Evolutionary conservation across 2,113 vertebrate species (phyloP), one percentile per base, ranked within the genome.

Genomic region (Corapipo altera): DNA sequence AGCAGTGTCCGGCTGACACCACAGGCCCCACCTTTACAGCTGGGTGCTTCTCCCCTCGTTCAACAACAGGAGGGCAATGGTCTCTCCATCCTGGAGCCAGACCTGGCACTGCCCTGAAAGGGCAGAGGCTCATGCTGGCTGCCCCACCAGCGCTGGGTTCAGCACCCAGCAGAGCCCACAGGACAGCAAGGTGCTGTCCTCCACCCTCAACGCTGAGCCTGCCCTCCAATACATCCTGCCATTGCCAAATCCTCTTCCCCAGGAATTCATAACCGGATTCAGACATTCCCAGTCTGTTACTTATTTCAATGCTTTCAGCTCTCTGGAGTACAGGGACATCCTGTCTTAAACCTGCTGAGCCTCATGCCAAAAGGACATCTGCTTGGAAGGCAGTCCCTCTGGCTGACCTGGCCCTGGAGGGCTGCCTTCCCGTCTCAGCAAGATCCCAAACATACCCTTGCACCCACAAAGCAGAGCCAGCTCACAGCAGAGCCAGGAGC

Each of bases 271-370:
- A 84, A 76, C 76, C 77, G 80, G 73, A 94, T 87, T 93, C 95
- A 93, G 86, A 95, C 95, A 86, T 94, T 94, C 95, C 91, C 73
- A 91, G 93, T 37, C 86, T 91, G 79, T 92, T 96, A 92, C 73
- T 96, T 95, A 92, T 93, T 93, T 86, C 73, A 93, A 19, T 75
- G 49, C 70, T 87, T 94, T 75, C 83, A 71, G 92, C 65, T 35
- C 85, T 86, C 22, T 9, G 8, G 72, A 95, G 92, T 30, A 93
- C 77, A 94, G 82, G 85, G 93, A 96, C 93, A 91, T 94, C 90
- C 91, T 96, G 88, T 82, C 88, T 95, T 75, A 92, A 95, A 91
- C 95, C 93, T 94, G 93, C 44, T 1, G 44, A 92, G 62, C 37
- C 83, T 49, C 80, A 85, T 0, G 76, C 85, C 88, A 91, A 78